A percentile compares a stretch with the other conserved stretches of the same genome.
Evolutionary conservation across 2,888 invertebrate species (phyloP).

Genomic region (Philopedon plagiatum): DNA sequence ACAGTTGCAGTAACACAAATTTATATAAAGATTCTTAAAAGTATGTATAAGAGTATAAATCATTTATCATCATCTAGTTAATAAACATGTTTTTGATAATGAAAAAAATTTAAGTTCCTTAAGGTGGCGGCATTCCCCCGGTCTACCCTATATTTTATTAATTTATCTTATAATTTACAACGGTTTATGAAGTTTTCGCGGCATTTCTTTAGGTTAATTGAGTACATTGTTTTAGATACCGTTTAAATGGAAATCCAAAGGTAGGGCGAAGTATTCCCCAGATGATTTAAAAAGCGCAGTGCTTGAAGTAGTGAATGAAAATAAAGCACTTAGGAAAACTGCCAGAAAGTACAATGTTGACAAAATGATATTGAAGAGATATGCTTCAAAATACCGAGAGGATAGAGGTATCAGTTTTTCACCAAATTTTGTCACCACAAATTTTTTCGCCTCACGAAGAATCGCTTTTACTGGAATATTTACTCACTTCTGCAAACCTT

Average conservation of each 20-base stretch:
- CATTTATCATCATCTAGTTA: too few relatives aligned
- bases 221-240: conserved; percentile 31
- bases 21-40: too few relatives aligned
- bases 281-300: too few relatives aligned
- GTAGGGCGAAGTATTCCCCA: conserved; percentile 19
- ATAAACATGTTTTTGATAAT: too few relatives aligned
- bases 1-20: too few relatives aligned
- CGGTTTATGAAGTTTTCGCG: neutral
- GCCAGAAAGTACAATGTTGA: conserved; percentile 21
- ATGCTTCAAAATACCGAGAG: conserved; percentile 7
- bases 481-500: conserved; percentile 45
- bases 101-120: too few relatives aligned
- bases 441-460: conserved; percentile 32
- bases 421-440: conserved; percentile 40
- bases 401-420: conserved; percentile 32
- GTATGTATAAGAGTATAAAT: too few relatives aligned
- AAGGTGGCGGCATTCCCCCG: too few relatives aligned
- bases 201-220: too few relatives aligned
- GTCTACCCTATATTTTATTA: too few relatives aligned
- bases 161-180: neutral
- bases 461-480: conserved; percentile 42
- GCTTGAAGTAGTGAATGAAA: conserved; percentile 33
- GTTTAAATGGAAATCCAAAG: conserved; percentile 40
- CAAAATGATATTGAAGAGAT: conserved; percentile 14
- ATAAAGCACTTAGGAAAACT: conserved; percentile 22